These are phyloP conservation scores for Cyanoderma ruficeps DNA, from an alignment of 2,113 vertebrate species.

Conservation along the genomic window DNA sequence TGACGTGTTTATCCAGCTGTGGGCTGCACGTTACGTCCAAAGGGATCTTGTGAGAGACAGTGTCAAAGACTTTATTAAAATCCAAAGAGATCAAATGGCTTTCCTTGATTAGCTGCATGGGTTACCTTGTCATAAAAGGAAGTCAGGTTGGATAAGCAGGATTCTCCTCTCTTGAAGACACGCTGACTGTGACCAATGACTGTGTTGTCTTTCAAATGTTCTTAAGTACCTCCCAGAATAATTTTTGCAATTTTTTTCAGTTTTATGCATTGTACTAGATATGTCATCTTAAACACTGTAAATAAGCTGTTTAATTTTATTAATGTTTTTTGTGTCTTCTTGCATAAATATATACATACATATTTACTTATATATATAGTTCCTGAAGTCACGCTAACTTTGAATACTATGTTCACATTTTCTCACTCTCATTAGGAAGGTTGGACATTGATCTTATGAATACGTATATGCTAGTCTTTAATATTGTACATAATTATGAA, in stretches of 20 bases:
- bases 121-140: background rate
- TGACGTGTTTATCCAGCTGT: too few species aligned
- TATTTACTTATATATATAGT: too few species aligned
- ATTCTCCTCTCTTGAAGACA: background rate
- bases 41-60: background rate
- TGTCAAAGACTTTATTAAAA: fast-evolving
- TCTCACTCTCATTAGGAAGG: background rate
- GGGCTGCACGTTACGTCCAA: fast-evolving
- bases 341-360: too few species aligned
- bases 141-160: background rate
- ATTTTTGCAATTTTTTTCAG: background rate
- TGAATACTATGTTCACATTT: background rate
- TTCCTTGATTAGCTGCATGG: fast-evolving
- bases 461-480: background rate
- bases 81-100: too few species aligned
- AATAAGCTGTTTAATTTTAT: background rate
- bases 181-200: background rate
- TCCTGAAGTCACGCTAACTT: background rate
- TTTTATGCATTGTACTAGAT: background rate
- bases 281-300: background rate
- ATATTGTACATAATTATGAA: background rate
- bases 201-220: background rate
- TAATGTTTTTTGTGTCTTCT: background rate
- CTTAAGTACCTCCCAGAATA: background rate
- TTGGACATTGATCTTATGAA: background rate